Percentiles rank a stretch among this genome's conserved stretches.
These are phyloP conservation scores for Azemiops feae DNA, from an alignment of 2,113 vertebrate species.

Conservation along the genomic window DNA sequence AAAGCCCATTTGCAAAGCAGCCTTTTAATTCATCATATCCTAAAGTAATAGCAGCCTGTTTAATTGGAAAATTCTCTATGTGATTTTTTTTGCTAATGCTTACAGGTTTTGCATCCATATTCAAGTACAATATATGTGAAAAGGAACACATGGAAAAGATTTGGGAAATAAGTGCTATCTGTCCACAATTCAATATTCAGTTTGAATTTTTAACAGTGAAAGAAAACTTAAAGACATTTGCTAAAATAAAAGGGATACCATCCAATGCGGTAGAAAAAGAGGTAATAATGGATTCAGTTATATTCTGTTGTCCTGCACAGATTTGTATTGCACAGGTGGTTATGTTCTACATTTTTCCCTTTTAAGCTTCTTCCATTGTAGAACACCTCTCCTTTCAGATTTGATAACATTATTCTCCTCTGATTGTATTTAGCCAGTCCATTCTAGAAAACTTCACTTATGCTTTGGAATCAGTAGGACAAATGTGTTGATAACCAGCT, in stretches of 20 bases:
- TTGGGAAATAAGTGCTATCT: slow-evolving; percentile 80
- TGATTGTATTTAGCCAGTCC: not conserved
- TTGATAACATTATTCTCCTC: too few relatives aligned
- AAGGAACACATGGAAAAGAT: slow-evolving; percentile 70
- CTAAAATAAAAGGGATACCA: slow-evolving; percentile 85
- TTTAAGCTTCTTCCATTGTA: not conserved
- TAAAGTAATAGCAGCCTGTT: not conserved
- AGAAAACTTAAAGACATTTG: slow-evolving; percentile 88
- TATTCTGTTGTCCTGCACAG: not conserved
- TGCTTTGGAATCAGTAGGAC: not conserved
- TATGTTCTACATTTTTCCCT: not conserved
- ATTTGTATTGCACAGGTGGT: not conserved
- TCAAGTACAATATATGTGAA: slow-evolving; percentile 73
- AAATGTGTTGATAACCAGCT: not conserved
- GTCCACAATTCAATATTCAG: slow-evolving; percentile 88
- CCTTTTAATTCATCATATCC: not conserved
- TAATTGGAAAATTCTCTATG: not conserved
- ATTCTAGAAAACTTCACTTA: not conserved
- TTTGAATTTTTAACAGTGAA: slow-evolving; percentile 88
- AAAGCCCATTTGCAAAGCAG: not conserved
- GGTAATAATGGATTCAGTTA: slow-evolving; percentile 42
- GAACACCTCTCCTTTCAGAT: not conserved
- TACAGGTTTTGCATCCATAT: slow-evolving; percentile 79
- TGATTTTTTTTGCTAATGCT: not conserved
- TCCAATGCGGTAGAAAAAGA: slow-evolving; percentile 67